Percentiles rank a stretch among this genome's conserved stretches.
Conservation (phyloP, 2,113 vertebrate species). For the Anthoscopus minutus region DNA sequence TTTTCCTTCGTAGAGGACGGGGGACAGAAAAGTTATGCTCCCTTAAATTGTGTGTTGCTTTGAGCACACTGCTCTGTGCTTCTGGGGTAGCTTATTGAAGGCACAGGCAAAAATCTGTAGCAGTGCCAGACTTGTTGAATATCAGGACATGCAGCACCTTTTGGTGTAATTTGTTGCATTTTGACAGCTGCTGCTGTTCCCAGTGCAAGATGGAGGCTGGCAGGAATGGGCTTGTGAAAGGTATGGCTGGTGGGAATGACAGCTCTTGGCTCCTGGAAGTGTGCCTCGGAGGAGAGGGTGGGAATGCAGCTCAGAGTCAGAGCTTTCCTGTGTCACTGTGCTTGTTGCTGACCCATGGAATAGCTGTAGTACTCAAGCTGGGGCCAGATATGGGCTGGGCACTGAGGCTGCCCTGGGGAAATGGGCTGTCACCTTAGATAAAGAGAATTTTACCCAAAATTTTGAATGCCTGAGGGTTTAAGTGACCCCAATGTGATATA, state of each 20-base stretch:
- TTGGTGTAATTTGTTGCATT: neutral
- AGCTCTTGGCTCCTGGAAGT: neutral
- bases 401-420: neutral
- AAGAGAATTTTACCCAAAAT: neutral
- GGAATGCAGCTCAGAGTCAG: rapidly evolving
- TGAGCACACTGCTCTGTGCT: neutral
- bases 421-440: neutral
- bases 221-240: constrained; percentile 26
- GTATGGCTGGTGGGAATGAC: neutral
- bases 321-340: neutral
- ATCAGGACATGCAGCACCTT: constrained; percentile 12
- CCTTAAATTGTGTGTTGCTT: neutral
- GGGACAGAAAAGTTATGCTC: neutral
- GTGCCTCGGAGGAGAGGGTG: neutral
- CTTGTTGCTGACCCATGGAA: neutral
- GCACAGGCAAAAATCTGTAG: neutral
- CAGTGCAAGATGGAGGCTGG: neutral
- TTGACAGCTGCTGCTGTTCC: neutral
- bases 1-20: neutral
- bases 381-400: neutral
- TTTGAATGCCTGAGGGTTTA: neutral
- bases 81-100: neutral
- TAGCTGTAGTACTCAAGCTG: neutral
- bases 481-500: neutral
- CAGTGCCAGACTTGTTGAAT: neutral